Evolutionary conservation across 2,113 vertebrate genomes (phyloP).

Genomic region (Trachemys scripta): DNA sequence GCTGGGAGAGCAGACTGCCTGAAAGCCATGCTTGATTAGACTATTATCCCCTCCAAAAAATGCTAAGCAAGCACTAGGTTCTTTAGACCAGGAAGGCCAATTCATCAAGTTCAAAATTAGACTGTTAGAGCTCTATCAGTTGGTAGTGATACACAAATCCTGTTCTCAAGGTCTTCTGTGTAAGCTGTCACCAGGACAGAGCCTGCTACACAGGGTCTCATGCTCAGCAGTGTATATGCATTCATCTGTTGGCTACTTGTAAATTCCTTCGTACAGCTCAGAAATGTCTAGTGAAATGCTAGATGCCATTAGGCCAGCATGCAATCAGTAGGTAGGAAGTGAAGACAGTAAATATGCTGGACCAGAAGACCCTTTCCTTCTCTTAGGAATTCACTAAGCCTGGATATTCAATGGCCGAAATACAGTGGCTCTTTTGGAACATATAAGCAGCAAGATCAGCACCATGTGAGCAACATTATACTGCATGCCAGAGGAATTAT

Average conservation of each 20-base stretch:
- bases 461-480: neutral
- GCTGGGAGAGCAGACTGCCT: neutral
- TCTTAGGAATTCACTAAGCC: neutral
- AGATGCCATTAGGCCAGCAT: neutral
- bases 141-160: neutral
- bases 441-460: neutral
- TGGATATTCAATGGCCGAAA: neutral
- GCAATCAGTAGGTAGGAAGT: neutral
- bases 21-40: neutral
- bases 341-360: neutral
- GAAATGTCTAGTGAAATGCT: neutral
- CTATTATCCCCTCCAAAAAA: neutral
- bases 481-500: neutral
- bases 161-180: fast-evolving
- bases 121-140: fast-evolving
- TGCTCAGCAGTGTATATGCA: neutral
- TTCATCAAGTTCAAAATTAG: fast-evolving
- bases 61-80: neutral
- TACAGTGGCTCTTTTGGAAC: neutral
- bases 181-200: fast-evolving
- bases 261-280: neutral
- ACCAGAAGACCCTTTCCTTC: neutral
- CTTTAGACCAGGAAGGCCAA: neutral
- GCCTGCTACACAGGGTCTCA: neutral
- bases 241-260: neutral